A percentile compares a stretch with the other conserved stretches of the same genome.
These are phyloP conservation scores for Chionis minor DNA, from an alignment of 2,113 vertebrate genomes.

Conservation along the genomic window DNA sequence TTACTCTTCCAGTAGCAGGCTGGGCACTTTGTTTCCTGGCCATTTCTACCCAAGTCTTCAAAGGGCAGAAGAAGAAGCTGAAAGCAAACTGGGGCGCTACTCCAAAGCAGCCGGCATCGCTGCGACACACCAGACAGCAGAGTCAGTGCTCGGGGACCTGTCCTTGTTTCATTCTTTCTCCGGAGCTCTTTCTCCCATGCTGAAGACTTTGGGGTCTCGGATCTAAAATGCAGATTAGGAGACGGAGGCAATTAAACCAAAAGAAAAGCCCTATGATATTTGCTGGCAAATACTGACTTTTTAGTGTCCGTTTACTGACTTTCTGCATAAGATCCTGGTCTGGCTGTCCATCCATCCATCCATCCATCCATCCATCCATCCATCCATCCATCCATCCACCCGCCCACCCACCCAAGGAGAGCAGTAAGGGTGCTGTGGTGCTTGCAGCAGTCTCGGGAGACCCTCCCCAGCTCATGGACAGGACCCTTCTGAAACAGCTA, in stretches of 20 bases:
- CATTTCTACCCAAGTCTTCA: neutral
- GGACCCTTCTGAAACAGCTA: neutral
- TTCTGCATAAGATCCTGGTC: neutral
- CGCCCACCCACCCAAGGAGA: neutral
- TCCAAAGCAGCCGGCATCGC: rapidly evolving
- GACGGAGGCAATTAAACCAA: neutral
- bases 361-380: too few species aligned
- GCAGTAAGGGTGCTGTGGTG: neutral
- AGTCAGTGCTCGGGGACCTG: neutral
- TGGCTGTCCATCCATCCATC: neutral
- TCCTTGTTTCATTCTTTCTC: neutral
- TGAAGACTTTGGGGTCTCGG: neutral
- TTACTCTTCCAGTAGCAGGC: neutral
- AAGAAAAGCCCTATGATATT: neutral
- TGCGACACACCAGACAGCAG: neutral
- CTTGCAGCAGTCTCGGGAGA: neutral
- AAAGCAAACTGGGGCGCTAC: neutral
- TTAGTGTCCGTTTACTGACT: neutral
- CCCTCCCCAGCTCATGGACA: neutral
- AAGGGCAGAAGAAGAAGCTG: neutral
- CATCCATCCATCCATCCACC: too few species aligned
- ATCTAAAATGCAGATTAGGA: neutral
- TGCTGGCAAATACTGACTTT: neutral
- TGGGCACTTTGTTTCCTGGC: neutral
- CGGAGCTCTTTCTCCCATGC: neutral